These are phyloP conservation scores for Haliaeetus leucogaster DNA, from an alignment of 2,113 vertebrate genomes.

Conservation along the genomic window DNA sequence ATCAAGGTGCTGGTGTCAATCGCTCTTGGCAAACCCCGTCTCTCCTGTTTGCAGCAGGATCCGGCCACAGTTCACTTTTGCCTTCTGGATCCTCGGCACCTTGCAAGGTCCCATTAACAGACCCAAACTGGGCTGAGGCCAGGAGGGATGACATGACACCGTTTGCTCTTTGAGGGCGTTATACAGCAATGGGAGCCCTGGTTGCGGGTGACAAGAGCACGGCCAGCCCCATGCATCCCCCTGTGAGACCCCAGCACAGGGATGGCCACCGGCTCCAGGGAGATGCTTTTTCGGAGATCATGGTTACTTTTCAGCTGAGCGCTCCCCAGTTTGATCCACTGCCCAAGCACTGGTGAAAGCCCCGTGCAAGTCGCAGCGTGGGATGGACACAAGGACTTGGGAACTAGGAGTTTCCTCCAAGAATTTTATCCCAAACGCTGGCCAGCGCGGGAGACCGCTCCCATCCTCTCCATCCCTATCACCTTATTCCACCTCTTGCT, in stretches of 20 bases:
- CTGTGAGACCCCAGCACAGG: rapidly evolving
- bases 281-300: background rate
- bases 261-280: rapidly evolving
- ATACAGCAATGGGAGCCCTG: rapidly evolving
- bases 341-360: background rate
- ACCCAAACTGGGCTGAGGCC: background rate
- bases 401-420: rapidly evolving
- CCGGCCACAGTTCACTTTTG: rapidly evolving
- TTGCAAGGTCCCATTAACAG: rapidly evolving
- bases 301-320: background rate
- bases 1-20: rapidly evolving
- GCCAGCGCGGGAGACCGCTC: background rate
- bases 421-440: rapidly evolving
- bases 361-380: rapidly evolving
- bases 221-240: rapidly evolving
- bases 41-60: background rate
- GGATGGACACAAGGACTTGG: background rate
- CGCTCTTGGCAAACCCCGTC: rapidly evolving
- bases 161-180: background rate
- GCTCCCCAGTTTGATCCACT: background rate
- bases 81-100: background rate
- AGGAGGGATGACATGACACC: rapidly evolving
- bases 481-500: background rate
- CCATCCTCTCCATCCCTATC: background rate
- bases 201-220: background rate